Evolutionary conservation across 2,888 invertebrate genomes (phyloP), one percentile per base, ranked within the genome.

Genomic region (Thera obeliscata): DNA sequence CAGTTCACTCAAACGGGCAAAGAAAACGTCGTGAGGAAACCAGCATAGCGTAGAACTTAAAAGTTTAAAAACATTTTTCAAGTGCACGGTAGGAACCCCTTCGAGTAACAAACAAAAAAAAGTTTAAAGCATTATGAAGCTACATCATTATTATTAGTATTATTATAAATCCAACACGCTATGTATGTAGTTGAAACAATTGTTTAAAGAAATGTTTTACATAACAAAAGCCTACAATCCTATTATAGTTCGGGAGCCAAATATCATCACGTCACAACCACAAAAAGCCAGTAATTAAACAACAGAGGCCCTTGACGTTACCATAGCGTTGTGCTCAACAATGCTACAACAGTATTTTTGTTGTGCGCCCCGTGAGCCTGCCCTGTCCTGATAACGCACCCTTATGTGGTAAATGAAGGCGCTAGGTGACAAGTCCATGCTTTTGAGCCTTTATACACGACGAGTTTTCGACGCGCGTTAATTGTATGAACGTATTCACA

Each of bases 221-320:
- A 56, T 8, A 55, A 56, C 55, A 61, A 61, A 71, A 64, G 62
- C 66, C 61, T 64, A 74, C 71, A 74, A 69, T 67, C 35, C 72
- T 61, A 72, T 72, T 68, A 74, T 71, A 68, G 59, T 64, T 61
- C 56, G 54, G 76, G 77, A 76, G 71, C 67, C 76, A 71, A 77
- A 79, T 81, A 76, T 79, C 75, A 79, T 74, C 75, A 73, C 77
- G 78, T 74, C 76, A 74, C 78, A 76, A 72, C 73, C 73, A 86
- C 87, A 89, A 88, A 87, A 87, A 86, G 78, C 75, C 85, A 86
- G 88, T 90, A 90, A 90, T 90, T 90, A 90, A 90, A 89, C 88
- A 87, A 85, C 84, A 83, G 77, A 84, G 81, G 81, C 83, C 85
- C 87, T 86, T 84, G 74, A 77, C 76, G 64, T 48, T 75, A 76